phyloP scores from a whole-genome alignment of 2,797 vertebrate genomes.

The Philypnodon macrostomus region DNA sequence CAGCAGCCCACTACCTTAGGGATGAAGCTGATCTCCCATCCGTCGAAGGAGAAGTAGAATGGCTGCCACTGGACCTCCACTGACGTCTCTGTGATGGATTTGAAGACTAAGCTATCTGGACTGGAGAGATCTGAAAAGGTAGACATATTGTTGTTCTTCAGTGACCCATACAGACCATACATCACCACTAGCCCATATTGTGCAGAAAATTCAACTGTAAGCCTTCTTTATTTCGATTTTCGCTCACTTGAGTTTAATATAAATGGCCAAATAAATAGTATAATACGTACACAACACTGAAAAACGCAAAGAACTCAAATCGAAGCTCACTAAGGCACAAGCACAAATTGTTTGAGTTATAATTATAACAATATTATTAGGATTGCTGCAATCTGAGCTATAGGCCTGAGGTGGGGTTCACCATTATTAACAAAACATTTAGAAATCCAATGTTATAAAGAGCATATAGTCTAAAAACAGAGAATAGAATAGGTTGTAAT shows the following conservation, averaged over 20 bases:
- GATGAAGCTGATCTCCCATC: conserved; percentile 99
- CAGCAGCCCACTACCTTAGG: conserved; percentile 82
- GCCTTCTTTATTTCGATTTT: not conserved
- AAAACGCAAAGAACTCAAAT: no score
- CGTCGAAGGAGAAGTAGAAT: conserved; percentile 91
- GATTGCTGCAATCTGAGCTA: no score
- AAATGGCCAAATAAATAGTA: not conserved
- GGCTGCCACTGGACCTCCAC: conserved; percentile 96
- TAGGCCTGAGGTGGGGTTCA: no score
- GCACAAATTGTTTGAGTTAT: no score
- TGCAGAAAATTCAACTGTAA: conserved; percentile 11
- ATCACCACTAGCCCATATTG: conserved; percentile 50
- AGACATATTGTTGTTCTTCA: conserved; percentile 65
- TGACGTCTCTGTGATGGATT: conserved; percentile 94
- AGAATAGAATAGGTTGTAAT: no score
- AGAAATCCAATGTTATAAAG: no score
- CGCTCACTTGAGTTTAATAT: not conserved
- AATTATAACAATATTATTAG: no score
- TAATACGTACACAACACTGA: not conserved
- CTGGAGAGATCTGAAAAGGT: conserved; percentile 87
- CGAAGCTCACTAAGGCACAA: no score
- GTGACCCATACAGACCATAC: conserved; percentile 53
- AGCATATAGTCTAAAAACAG: no score
- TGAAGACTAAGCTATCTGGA: conserved; percentile 91
- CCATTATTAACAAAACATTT: no score